These are phyloP conservation scores for Pseudanteris insignis DNA, from an alignment of 2,888 invertebrate genomes.

Conservation along the genomic window DNA sequence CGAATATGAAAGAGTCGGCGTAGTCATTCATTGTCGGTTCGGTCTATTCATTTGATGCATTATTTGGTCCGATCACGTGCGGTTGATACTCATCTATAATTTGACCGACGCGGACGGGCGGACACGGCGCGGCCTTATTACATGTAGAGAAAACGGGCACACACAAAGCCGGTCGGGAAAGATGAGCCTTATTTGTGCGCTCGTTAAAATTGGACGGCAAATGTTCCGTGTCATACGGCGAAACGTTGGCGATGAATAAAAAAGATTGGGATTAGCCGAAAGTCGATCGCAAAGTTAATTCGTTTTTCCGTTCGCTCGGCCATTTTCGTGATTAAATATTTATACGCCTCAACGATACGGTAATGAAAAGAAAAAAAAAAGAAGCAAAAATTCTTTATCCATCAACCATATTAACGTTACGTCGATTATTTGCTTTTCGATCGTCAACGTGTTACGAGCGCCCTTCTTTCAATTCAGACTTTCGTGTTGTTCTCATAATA, in stretches of 20 bases:
- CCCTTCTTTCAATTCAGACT: too few species aligned
- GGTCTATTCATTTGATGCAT: constrained; percentile 62
- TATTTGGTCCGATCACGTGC: constrained; percentile 61
- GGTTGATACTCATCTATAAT: constrained; percentile 63
- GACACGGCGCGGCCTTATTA: constrained; percentile 31
- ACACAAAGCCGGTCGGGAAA: constrained; percentile 6
- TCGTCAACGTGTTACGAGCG: too few species aligned
- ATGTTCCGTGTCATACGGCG: not conserved
- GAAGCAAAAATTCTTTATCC: too few species aligned
- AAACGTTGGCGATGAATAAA: not conserved
- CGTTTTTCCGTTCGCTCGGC: too few species aligned
- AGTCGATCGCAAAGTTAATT: too few species aligned
- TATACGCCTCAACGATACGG: too few species aligned
- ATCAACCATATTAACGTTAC: too few species aligned
- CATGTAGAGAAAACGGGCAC: constrained; percentile 12
- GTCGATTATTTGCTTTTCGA: too few species aligned
- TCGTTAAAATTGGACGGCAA: constrained; percentile 27
- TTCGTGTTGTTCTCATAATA: too few species aligned
- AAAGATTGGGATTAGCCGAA: too few species aligned
- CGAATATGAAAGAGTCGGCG: constrained; percentile 60
- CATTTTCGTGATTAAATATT: too few species aligned
- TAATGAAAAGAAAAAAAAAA: too few species aligned
- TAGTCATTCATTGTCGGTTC: constrained; percentile 57
- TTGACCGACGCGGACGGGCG: constrained; percentile 46
- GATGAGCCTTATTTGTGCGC: constrained; percentile 23